Base-by-base conservation (phyloP, 2,797 vertebrate genomes). In the Muscicapa comitata region DNA sequence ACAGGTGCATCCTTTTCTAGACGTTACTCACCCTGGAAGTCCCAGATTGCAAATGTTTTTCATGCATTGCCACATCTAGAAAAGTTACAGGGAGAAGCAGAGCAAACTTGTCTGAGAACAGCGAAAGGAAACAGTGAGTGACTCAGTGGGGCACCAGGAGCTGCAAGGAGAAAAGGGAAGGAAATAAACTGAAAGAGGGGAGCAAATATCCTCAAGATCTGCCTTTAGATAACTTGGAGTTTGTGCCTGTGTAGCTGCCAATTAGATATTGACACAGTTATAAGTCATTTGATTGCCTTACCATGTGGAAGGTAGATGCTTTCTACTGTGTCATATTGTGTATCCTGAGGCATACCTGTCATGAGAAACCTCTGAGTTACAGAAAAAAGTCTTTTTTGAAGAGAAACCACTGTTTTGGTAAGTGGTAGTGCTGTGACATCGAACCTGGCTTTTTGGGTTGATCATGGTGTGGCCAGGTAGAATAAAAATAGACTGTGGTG, bases 401-500 rank as follows among this genome's bases (percentile, higher is more conserved):
- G 13, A 66, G 66, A 79, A 90, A 19, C 11, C 20, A 20, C 72
- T 54, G 3, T 24, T 92, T 28, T 38, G 62, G 50, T 75, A 80
- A 54, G 61, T 86, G 62, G 14, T 72, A 10, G 6, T 62, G 48
- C 17, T 77, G 18, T 53, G 73, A 66, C 29, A 42, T 55, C 0
- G 2, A 58, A 55, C 33, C 7, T 37, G 45, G 7, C 11, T 40
- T 59, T 77, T 75, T 38, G 38, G 53, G 29, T 71, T 93, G 66
- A 33, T 38, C 19, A 0, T 33, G 35, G 48, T 72, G 58, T 61
- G 53, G 31, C n/a, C 83, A 72, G 23, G 33, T 75, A 73, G n/a
- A 23, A 85, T 95, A 86, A 97, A 97, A 97, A 91, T 38, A 95
- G 81, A 65, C 19, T 54, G 59, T 93, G 94, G 86, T 58, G 67